phyloP scores from a whole-genome alignment of 2,797 vertebrate species.

The Thamnophis elegans region DNA sequence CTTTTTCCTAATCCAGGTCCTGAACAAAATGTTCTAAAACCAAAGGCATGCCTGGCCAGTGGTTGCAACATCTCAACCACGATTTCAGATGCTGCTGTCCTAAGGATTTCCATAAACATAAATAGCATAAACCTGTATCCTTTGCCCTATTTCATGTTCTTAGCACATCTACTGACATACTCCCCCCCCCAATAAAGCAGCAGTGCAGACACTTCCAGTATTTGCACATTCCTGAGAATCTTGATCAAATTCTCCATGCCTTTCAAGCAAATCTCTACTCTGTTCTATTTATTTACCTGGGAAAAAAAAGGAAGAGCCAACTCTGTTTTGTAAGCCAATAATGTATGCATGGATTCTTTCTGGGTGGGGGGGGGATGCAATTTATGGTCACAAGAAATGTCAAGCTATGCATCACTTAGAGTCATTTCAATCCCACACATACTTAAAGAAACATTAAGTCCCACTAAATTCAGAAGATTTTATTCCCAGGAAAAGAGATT shows the following conservation, averaged over 20 bases:
- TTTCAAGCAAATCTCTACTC: neutral
- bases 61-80: neutral
- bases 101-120: neutral
- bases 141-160: neutral
- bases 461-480: neutral
- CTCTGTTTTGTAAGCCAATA: neutral
- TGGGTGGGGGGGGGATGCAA: neutral
- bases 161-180: neutral
- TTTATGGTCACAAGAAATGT: neutral
- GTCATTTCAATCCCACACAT: neutral
- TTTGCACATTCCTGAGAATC: neutral
- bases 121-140: neutral
- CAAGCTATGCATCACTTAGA: neutral
- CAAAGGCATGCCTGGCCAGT: neutral
- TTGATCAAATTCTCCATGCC: neutral
- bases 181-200: neutral
- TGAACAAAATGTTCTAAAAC: conserved; percentile 11
- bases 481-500: neutral
- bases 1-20: neutral
- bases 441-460: neutral
- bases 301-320: neutral
- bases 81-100: neutral
- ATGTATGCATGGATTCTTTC: neutral
- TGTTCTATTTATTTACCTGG: neutral
- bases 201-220: neutral